A percentile compares a stretch with the other conserved stretches of the same genome.
These are phyloP conservation scores for Hydrolagus affinis DNA, from an alignment of 2,113 vertebrate species.

Conservation along the genomic window DNA sequence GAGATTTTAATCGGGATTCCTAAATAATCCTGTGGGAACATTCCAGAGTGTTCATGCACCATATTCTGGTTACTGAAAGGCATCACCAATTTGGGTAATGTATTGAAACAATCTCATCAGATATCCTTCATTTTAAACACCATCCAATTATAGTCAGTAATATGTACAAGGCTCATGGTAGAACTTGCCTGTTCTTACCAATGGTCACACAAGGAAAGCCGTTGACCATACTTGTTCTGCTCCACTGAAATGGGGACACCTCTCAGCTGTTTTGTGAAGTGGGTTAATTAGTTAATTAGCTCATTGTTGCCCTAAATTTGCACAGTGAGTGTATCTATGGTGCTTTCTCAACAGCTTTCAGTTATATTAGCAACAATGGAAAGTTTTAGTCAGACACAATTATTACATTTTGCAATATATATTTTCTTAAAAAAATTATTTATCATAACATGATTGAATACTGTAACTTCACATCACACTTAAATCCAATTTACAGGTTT, in stretches of 20 bases:
- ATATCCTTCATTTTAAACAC: background rate
- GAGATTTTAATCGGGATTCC: too few relatives aligned
- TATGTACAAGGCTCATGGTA: background rate
- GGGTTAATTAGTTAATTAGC: background rate
- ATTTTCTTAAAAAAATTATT: background rate
- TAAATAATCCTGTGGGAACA: too few relatives aligned
- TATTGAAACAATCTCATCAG: background rate
- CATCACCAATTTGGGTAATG: background rate
- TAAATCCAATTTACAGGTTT: background rate
- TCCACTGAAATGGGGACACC: background rate
- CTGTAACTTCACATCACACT: background rate
- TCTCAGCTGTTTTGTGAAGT: background rate
- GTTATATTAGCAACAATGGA: background rate
- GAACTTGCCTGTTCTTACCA: too few relatives aligned
- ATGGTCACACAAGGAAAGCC: too few relatives aligned
- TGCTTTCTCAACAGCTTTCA: background rate
- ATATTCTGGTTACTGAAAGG: too few relatives aligned
- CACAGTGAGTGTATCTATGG: background rate
- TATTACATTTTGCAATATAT: too few relatives aligned
- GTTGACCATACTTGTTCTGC: background rate
- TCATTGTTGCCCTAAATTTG: background rate
- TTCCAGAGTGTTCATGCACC: too few relatives aligned
- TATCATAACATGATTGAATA: background rate
- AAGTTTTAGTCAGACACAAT: too few relatives aligned
- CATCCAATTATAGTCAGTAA: background rate